Base-by-base conservation (phyloP, 2,888 invertebrate genomes). In the Ophion ellenae region DNA sequence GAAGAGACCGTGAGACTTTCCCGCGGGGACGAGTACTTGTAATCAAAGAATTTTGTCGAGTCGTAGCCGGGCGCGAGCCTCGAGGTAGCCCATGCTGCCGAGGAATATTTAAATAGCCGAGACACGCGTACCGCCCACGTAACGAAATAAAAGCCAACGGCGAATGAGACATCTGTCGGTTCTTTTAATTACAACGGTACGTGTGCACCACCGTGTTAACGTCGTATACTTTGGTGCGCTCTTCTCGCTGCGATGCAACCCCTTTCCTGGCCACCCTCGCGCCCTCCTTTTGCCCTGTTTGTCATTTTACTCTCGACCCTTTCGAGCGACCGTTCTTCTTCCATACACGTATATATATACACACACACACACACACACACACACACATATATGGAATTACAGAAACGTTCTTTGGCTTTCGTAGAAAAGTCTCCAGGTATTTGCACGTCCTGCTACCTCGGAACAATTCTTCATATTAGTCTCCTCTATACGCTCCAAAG, bases 181-280 rank as follows among this genome's bases (percentile, higher is more conserved):
- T 93, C 94, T 94, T 94, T 94, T 93, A 94, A 93, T 94, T 94
- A 93, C 93, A 90, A 90, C 89, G 89, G 90, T 93, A 93, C 93
- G 93, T 93, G 93, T 91, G 82, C 85, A 86, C 84, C 70, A 75
- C 66, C 70, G 81, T 75, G 66, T 78, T 64, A 57, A 67, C 59
- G 32, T 69, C 69, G 67, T 69, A 40, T 70, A 70, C 78, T 61
- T 63, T 28, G 69, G 9, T 47, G 45, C 63, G 28, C 85, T 63
- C 67, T 73, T 83, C 64, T 75, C n/a, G 9, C 85, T 75, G 63
- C 79, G 71, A 85, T 83, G 86, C 88, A 83, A 70, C 85, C 86
- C 32, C 53, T 69, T 11, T 7, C 17, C 32, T 47, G 67, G 70
- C 87, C 83, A 63, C 87, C 86, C 86, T 85, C 86, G 88, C 86